Evolutionary conservation across 2,113 vertebrate genomes (phyloP).

Genomic region (Mesembrinibis cayennensis): DNA sequence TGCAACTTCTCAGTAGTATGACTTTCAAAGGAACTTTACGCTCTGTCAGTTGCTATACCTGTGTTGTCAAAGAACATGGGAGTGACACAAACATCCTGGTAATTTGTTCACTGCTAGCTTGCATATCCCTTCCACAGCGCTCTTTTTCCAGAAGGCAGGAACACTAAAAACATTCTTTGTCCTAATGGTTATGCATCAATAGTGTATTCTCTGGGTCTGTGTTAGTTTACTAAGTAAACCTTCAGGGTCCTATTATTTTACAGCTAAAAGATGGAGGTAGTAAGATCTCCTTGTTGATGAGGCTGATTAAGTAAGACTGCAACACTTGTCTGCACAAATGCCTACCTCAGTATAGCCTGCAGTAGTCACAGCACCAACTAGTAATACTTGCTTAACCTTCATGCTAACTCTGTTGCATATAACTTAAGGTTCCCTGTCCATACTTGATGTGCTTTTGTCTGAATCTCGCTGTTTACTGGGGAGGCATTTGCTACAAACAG

Average conservation of each 20-base stretch:
- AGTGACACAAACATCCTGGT: background rate
- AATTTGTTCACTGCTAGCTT: background rate
- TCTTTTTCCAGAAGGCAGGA: background rate
- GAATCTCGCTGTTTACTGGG: background rate
- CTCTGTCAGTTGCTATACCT: background rate
- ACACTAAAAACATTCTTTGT: background rate
- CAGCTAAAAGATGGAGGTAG: constrained; percentile 39
- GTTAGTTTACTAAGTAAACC: constrained; percentile 52
- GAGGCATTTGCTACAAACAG: background rate
- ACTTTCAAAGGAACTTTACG: constrained; percentile 21
- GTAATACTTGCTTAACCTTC: constrained; percentile 18
- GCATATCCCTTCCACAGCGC: background rate
- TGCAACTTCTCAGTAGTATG: background rate
- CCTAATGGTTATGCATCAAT: background rate
- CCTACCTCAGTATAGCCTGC: constrained; percentile 42
- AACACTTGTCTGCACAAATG: constrained; percentile 36
- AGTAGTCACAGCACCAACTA: constrained; percentile 8
- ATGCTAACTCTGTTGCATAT: background rate
- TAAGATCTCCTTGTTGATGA: constrained; percentile 50
- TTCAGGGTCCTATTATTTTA: constrained; percentile 18
- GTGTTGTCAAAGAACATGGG: background rate
- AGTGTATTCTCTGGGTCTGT: background rate
- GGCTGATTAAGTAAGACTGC: constrained; percentile 47
- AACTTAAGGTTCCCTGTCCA: background rate
- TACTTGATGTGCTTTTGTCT: background rate